Evolutionary conservation across 1,140 invertebrate species (phyloP), one percentile per base, ranked within the genome.

Genomic region (Papilio polyxenes): DNA sequence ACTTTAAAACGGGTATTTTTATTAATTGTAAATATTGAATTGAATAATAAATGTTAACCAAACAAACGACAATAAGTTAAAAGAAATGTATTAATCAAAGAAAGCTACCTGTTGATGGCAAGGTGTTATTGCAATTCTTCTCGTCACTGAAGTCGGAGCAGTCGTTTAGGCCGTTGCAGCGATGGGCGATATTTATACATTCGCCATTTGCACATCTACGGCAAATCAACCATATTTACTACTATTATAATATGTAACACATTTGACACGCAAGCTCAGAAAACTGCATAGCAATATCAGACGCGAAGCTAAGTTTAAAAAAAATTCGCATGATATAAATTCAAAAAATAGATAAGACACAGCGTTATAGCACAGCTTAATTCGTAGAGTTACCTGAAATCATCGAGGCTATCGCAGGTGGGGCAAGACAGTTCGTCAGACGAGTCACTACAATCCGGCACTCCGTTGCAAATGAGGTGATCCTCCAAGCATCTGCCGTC

Each of bases 101-200:
- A 76, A 82, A 86, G 86, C 87, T 87, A 91, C 90, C 48, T 40
- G 83, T 72, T 20, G 80, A 77, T 7, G 89, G 51, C 79, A 87
- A 85, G 6, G 89, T 92, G 3, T 65, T 48, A 23, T 90, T 89
- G 83, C 93, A 94, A 13, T 88, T 76, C 5, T 90, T 83, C 94
- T 98, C 98, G 92, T 98, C 98, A 82, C 97, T 97, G 53, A 94
- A 94, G 89, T 98, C 98, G 11, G 86, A 85, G 89, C 97, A 98
- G 84, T 98, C 96, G 3, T 81, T 49, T 9, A 93, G 83, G 59
- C 90, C 84, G 83, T 96, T 94, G 84, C 96, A 96, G 10, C 87
- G 91, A 13, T 91, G 88, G 5, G 83, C 85, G 31, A 77, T 85
- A 23, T 92, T 92, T 59, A 96, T 93, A 85, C 95, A 96, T 81